These are phyloP conservation scores for Ophioninae sp. DNA, from an alignment of 2,888 invertebrate genomes.

Conservation along the genomic window DNA sequence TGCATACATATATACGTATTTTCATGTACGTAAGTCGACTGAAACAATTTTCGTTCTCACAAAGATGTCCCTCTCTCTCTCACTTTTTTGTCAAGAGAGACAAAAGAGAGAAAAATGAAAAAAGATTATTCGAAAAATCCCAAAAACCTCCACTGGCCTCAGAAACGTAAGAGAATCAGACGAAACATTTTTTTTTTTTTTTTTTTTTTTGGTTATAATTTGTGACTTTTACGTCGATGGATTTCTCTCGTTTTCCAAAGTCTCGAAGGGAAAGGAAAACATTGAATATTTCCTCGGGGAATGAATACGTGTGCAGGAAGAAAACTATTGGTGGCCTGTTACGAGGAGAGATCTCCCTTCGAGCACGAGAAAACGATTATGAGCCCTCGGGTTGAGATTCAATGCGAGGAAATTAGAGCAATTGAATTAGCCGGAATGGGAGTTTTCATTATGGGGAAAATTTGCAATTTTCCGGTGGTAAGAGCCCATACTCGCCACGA, in stretches of 20 bases:
- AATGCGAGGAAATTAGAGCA: constrained; percentile 77
- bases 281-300: constrained; percentile 46
- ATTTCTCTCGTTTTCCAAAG: constrained; percentile 31
- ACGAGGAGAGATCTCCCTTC: constrained; percentile 47
- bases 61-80: constrained; percentile 23
- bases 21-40: constrained; percentile 8
- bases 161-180: background rate
- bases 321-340: constrained; percentile 23
- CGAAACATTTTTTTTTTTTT: background rate
- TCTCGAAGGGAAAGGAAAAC: constrained; percentile 65
- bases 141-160: no score
- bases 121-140: constrained; percentile 35
- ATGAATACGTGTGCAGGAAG: constrained; percentile 2
- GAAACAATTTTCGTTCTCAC: constrained; percentile 43
- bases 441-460: constrained; percentile 80
- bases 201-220: constrained; percentile 2
- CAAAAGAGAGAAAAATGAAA: background rate
- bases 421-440: constrained; percentile 78
- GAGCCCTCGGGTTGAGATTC: constrained; percentile 69
- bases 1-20: background rate
- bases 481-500: constrained; percentile 68
- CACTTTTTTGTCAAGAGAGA: constrained; percentile 29
- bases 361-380: constrained; percentile 50
- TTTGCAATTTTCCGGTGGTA: constrained; percentile 79
- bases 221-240: constrained; percentile 16